These are phyloP conservation scores for Protophormia terraenovae DNA, from an alignment of 2,888 invertebrate species.

Conservation along the genomic window DNA sequence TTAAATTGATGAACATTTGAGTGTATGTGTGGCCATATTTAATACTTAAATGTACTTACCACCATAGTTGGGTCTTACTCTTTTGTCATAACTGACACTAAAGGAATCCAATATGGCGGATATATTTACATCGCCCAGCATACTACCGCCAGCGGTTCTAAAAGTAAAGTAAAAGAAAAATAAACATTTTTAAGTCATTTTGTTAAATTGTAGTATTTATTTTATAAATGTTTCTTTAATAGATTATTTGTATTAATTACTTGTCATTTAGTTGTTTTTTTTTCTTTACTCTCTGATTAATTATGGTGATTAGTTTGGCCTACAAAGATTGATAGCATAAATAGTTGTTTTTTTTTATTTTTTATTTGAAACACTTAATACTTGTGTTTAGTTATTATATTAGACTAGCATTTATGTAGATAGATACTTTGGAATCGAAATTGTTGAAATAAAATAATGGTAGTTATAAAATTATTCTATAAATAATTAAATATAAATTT, in stretches of 20 bases:
- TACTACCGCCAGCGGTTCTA: slow-evolving; percentile 84
- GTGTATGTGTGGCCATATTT: neutral
- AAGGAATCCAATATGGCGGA: slow-evolving; percentile 97
- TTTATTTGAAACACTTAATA: no score
- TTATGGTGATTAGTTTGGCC: neutral
- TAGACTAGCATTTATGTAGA: no score
- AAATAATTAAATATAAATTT: no score
- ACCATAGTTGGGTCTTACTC: slow-evolving; percentile 99
- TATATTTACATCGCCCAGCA: slow-evolving; percentile 96
- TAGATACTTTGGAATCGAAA: no score
- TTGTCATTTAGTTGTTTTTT: neutral
- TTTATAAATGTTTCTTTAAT: neutral
- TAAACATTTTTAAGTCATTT: neutral
- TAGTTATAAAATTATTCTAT: no score
- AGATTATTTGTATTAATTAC: neutral
- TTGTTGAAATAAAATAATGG: no score
- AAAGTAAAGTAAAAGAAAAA: slow-evolving; percentile 54
- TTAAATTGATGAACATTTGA: neutral
- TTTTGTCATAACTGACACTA: slow-evolving; percentile 98
- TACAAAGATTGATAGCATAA: neutral
- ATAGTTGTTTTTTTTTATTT: neutral
- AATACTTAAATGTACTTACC: slow-evolving; percentile 86
- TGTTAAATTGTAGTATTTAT: neutral
- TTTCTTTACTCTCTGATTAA: neutral
- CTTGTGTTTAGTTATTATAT: neutral